Percentiles rank a stretch among this genome's conserved stretches.
phyloP scores from a whole-genome alignment of 2,797 vertebrate species.

The Crenichthys baileyi region DNA sequence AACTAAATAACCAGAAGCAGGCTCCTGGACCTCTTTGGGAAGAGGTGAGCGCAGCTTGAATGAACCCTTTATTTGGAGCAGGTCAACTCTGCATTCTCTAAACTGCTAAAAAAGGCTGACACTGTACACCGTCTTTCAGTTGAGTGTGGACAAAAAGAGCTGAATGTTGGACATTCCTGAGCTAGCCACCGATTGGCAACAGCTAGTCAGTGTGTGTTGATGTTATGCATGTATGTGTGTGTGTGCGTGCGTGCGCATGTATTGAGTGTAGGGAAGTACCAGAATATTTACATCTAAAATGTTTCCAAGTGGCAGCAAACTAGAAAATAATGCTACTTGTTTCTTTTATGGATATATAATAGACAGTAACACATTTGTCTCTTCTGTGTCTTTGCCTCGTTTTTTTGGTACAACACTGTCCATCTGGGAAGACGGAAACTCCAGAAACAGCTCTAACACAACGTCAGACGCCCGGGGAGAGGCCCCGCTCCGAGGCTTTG shows the following conservation, averaged over 20 bases:
- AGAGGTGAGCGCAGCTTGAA: conserved; percentile 43
- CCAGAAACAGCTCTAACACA: conserved; percentile 50
- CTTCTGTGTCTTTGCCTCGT: conserved; percentile 48
- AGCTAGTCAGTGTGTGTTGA: conserved; percentile 50
- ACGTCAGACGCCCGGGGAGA: conserved; percentile 29
- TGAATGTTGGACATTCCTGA: conserved; percentile 60
- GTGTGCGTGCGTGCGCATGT: conserved; percentile 25
- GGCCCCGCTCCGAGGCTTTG: conserved; percentile 39
- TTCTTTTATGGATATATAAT: conserved; percentile 62
- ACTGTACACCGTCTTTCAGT: conserved; percentile 66
- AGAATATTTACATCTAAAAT: conserved; percentile 84
- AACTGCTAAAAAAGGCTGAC: conserved; percentile 66
- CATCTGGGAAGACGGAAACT: conserved; percentile 77
- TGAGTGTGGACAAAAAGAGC: conserved; percentile 74
- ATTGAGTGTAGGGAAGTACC: conserved; percentile 80
- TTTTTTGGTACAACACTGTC: conserved; percentile 65
- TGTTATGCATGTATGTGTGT: conserved; percentile 23
- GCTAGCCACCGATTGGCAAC: conserved; percentile 55
- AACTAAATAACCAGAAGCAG: conserved; percentile 68
- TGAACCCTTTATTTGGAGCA: conserved; percentile 60
- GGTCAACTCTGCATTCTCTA: conserved; percentile 60
- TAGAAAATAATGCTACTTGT: conserved; percentile 76
- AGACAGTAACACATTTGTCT: conserved; percentile 58
- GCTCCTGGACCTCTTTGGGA: conserved; percentile 62
- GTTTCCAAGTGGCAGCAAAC: conserved; percentile 66